Evolutionary conservation across 2,888 invertebrate species (phyloP), one percentile per base, ranked within the genome.

Genomic region (Galeruca laticollis): DNA sequence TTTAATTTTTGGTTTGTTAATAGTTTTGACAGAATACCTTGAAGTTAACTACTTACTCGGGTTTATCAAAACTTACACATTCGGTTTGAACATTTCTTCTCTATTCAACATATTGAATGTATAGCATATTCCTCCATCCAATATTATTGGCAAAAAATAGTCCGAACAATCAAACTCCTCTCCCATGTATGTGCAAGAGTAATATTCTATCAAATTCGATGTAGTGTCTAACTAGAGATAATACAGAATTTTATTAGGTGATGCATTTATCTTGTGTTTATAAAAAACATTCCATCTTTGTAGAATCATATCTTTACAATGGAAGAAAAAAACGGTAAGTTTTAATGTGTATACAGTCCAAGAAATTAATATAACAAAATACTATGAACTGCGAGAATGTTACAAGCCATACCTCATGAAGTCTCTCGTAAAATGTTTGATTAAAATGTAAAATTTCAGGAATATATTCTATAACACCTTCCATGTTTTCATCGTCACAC

Each of bases 21-120:
- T n/a, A 40, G 4, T 40, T n/a, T 2, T 11, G 11, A 40, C 2
- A 40, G 1, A 13, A 6, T 2, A n/a, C 1, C n/a, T n/a, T 15
- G n/a, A 40, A 40, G 13, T 40, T 40, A 40, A n/a, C n/a, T n/a
- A n/a, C n/a, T n/a, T n/a, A n/a, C n/a, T n/a, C n/a, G n/a, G n/a
- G n/a, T n/a, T n/a, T n/a, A n/a, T n/a, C n/a, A n/a, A n/a, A n/a
- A 62, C 63, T 54, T 63, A 64, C 64, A 64, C 64, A 26, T 64
- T 64, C n/a, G 64, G 47, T 64, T 33, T 64, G 37, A 31, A 64
- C 4, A 64, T 64, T 31, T 64, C 64, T 8, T 64, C 56, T 15
- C 64, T 26, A 9, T n/a, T 43, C 2, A 56, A 15, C 43, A 64
- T 64, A 54, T 64, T 64, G n/a, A 64, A 64, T 18, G 64, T 56